These are phyloP conservation scores for Protonemura montana DNA, from an alignment of 2,888 invertebrate species.

Conservation along the genomic window DNA sequence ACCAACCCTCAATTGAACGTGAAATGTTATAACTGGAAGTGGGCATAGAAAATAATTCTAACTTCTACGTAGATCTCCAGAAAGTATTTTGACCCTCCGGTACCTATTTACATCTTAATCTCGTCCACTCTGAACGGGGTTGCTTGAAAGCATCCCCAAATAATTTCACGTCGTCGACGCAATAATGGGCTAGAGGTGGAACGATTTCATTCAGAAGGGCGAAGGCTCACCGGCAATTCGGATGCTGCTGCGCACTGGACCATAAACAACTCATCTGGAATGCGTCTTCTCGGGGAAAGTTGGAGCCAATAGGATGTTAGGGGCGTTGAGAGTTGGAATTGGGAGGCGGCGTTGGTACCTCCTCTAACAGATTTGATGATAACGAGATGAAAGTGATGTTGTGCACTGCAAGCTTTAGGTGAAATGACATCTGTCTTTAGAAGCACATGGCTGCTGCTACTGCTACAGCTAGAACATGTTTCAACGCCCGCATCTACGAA, in stretches of 20 bases:
- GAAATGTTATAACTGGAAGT: background rate
- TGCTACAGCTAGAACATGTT: background rate
- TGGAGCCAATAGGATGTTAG: constrained; percentile 21
- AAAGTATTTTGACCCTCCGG: background rate
- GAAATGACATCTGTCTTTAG: constrained; percentile 5
- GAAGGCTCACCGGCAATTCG: background rate
- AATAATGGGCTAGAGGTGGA: background rate
- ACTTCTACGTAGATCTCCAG: background rate
- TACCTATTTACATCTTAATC: constrained; percentile 21
- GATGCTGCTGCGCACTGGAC: constrained; percentile 36
- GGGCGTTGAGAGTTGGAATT: constrained; percentile 18
- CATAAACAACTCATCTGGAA: constrained; percentile 28
- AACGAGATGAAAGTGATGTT: constrained; percentile 10
- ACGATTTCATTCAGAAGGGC: background rate
- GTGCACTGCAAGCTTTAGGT: background rate
- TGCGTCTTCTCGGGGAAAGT: constrained; percentile 15
- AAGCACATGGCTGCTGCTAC: background rate
- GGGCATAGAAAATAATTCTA: background rate
- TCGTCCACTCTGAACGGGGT: background rate
- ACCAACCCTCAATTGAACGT: background rate
- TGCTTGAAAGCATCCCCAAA: constrained; percentile 10
- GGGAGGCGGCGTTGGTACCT: constrained; percentile 1
- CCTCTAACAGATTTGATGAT: constrained; percentile 13
- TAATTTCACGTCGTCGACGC: background rate
- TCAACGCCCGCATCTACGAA: no score